phyloP scores from a whole-genome alignment of 2,888 invertebrate species.

The Plemyria rubiginata region DNA sequence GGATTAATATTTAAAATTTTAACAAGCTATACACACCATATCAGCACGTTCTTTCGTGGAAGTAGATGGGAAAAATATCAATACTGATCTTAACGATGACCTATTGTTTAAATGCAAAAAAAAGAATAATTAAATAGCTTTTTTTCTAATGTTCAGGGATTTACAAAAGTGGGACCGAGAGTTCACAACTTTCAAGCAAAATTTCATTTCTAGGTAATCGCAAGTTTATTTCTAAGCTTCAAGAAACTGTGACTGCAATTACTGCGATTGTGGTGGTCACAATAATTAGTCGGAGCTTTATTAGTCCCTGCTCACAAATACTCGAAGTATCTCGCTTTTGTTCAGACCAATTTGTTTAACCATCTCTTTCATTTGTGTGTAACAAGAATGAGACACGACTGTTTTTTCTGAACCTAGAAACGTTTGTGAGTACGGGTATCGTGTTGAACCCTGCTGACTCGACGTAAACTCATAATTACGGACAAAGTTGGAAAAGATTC shows the following conservation, averaged over 20 bases:
- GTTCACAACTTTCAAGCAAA: neutral
- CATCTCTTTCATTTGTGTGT: neutral
- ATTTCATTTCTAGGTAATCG: slow-evolving; percentile 1
- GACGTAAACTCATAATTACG: slow-evolving; percentile 27
- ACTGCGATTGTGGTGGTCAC: slow-evolving; percentile 13
- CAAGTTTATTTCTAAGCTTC: slow-evolving; percentile 10
- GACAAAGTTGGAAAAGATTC: slow-evolving; percentile 28
- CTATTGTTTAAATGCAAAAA: too few species aligned
- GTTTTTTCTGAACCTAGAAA: neutral
- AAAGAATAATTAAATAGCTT: too few species aligned
- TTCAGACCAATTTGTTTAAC: neutral
- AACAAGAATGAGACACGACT: neutral
- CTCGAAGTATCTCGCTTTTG: neutral
- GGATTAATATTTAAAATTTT: too few species aligned
- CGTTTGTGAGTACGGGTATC: slow-evolving; percentile 1
- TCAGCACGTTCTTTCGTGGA: too few species aligned
- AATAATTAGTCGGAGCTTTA: slow-evolving; percentile 15
- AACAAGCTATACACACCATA: too few species aligned
- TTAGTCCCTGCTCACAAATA: slow-evolving; percentile 6
- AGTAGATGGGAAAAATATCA: too few species aligned
- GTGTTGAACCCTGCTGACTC: slow-evolving; percentile 21
- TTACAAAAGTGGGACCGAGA: too few species aligned
- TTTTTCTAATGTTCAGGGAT: too few species aligned
- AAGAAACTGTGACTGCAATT: slow-evolving; percentile 16
- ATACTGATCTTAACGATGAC: too few species aligned